These are phyloP conservation scores for Haemorhous mexicanus DNA, from an alignment of 2,113 vertebrate genomes.

Conservation along the genomic window DNA sequence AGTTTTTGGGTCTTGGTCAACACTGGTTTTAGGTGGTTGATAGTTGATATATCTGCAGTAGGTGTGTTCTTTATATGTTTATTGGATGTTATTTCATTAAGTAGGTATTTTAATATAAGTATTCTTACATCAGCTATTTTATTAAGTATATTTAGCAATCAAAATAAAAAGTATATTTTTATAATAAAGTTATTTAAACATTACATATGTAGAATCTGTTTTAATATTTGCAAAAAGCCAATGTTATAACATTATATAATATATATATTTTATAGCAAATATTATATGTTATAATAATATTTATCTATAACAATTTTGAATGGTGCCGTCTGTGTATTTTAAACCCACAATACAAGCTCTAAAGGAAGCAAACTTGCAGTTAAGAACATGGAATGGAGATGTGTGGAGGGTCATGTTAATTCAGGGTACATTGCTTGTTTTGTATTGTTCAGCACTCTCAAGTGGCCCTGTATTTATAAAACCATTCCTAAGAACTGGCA, in stretches of 20 bases:
- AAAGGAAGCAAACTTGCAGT: background rate
- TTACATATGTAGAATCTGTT: background rate
- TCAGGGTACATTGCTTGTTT: background rate
- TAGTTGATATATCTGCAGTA: background rate
- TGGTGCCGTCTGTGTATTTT: background rate
- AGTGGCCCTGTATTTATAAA: background rate
- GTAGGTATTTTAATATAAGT: background rate
- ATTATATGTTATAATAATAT: too few species aligned
- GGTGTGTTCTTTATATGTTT: background rate
- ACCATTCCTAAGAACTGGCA: background rate
- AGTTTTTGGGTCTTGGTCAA: background rate
- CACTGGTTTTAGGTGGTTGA: background rate
- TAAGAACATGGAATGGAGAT: background rate
- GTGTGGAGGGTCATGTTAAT: background rate
- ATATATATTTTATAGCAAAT: too few species aligned
- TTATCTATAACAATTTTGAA: background rate
- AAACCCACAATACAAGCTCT: background rate
- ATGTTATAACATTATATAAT: background rate
- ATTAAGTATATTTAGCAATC: background rate
- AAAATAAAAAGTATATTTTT: background rate
- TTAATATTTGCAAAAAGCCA: background rate
- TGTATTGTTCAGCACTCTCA: background rate
- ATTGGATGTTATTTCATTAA: background rate
- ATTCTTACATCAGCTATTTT: background rate
- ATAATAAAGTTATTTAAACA: background rate